Conservation (phyloP, 2,797 vertebrate genomes). For the Sorex maritimensis region DNA sequence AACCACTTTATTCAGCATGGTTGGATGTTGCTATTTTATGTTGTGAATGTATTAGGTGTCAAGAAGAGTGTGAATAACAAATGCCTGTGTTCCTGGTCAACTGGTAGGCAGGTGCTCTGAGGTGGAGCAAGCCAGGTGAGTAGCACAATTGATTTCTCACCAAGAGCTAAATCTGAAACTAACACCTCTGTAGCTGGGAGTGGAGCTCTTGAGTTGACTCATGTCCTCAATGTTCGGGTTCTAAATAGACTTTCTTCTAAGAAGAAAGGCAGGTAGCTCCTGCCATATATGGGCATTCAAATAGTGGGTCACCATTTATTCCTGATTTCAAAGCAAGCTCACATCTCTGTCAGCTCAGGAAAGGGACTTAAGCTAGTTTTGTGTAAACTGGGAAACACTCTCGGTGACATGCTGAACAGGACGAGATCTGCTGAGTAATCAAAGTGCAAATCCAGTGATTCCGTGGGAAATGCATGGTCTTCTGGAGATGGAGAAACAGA, state of each 20-base stretch:
- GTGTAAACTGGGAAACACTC: background rate
- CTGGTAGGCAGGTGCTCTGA: conserved; percentile 34
- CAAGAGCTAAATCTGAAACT: background rate
- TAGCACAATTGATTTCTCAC: background rate
- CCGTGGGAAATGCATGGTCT: background rate
- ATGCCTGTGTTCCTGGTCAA: conserved; percentile 59
- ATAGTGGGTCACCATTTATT: background rate
- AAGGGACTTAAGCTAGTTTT: background rate
- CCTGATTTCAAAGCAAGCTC: conserved; percentile 13
- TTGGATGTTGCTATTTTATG: conserved; percentile 75
- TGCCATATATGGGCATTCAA: background rate
- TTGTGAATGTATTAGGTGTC: conserved; percentile 73
- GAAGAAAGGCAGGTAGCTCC: background rate
- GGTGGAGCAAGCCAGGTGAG: background rate
- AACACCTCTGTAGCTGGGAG: background rate
- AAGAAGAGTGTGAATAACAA: conserved; percentile 77
- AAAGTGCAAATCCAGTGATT: background rate
- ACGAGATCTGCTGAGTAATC: background rate
- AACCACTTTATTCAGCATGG: conserved; percentile 75
- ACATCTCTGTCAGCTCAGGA: background rate
- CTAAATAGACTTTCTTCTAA: background rate
- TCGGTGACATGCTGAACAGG: background rate
- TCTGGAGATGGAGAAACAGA: background rate
- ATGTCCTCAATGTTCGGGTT: background rate
- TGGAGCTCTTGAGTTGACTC: background rate